phyloP scores from a whole-genome alignment of 2,797 vertebrate species.

The Gambelia wislizenii region DNA sequence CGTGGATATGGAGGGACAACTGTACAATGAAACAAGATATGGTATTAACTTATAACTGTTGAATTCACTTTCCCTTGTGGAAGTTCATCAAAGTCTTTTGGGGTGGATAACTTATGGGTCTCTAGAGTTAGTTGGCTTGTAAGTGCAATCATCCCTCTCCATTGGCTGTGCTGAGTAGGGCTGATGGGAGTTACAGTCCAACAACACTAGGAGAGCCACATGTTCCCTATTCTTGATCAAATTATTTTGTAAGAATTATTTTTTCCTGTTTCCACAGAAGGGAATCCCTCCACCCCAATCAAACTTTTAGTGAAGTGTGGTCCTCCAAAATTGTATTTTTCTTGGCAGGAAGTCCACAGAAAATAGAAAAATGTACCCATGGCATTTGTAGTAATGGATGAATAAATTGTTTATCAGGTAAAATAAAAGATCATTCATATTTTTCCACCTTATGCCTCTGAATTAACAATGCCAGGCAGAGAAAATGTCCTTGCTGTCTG shows the following conservation, averaged over 20 bases:
- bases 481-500: not conserved
- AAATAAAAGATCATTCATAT: not conserved
- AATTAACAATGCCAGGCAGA: not conserved
- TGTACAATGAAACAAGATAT: no score
- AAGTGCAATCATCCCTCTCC: not conserved
- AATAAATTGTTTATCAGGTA: slow-evolving; percentile 10
- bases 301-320: not conserved
- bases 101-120: no score
- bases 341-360: not conserved
- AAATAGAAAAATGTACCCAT: not conserved
- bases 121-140: not conserved
- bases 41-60: no score
- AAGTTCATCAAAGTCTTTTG: no score
- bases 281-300: no score
- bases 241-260: not conserved
- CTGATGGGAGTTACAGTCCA: not conserved
- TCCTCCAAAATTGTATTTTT: not conserved
- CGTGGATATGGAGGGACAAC: no score
- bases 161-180: not conserved
- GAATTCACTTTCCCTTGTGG: no score
- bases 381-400: not conserved
- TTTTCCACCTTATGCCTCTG: not conserved
- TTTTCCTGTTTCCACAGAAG: not conserved
- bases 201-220: not conserved
- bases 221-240: not conserved